These are phyloP conservation scores for Leptinotarsa defecta DNA, from an alignment of 1,140 invertebrate genomes.

Conservation along the genomic window DNA sequence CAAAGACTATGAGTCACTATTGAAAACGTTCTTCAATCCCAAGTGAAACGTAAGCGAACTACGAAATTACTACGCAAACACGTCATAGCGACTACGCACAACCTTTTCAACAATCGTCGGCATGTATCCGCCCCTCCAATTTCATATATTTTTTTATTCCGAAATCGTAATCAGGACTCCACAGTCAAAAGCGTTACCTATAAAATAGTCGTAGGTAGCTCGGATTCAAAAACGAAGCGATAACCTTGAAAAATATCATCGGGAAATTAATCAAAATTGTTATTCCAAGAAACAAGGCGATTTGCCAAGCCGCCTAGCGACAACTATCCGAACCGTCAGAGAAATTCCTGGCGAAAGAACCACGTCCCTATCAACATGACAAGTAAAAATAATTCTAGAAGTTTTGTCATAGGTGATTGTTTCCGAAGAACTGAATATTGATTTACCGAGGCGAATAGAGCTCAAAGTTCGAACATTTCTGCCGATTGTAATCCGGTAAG, in stretches of 20 bases:
- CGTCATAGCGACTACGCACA: background rate
- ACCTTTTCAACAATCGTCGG: constrained; percentile 1
- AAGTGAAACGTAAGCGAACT: constrained; percentile 3
- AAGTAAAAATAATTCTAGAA: constrained; percentile 50
- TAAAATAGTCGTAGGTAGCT: background rate
- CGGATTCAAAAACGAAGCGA: constrained; percentile 13
- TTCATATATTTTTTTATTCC: background rate
- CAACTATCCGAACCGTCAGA: constrained; percentile 42
- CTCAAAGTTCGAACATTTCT: constrained; percentile 47
- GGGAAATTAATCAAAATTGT: constrained; percentile 48
- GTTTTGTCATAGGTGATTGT: constrained; percentile 45
- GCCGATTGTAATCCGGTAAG: constrained; percentile 38
- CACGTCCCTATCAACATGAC: constrained; percentile 53
- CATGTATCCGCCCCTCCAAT: background rate
- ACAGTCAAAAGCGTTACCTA: background rate
- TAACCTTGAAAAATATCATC: constrained; percentile 1
- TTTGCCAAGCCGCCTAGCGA: constrained; percentile 45
- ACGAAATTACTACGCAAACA: background rate
- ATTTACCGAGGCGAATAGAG: constrained; percentile 29
- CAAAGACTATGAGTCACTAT: background rate
- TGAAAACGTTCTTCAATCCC: background rate
- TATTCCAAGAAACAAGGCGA: constrained; percentile 39
- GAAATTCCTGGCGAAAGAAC: constrained; percentile 54
- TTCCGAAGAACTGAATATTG: constrained; percentile 30
- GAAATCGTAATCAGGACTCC: background rate